Evolutionary conservation across 2,888 invertebrate species (phyloP).

Genomic region (Argyresthia goedartella): DNA sequence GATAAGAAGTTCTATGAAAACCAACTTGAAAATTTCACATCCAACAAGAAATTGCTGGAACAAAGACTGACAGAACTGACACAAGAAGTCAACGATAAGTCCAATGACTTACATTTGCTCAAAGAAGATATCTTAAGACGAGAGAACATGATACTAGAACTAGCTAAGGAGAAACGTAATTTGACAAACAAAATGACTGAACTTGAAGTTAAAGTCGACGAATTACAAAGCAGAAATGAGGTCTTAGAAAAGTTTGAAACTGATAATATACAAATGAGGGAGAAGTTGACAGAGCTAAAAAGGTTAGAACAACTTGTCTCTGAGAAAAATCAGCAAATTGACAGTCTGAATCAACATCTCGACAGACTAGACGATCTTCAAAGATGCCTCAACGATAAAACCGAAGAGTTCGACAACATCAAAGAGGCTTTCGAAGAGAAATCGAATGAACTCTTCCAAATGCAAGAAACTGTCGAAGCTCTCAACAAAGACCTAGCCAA

Average conservation of each 20-base stretch:
- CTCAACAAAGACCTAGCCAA: constrained; percentile 45
- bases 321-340: constrained; percentile 68
- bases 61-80: constrained; percentile 71
- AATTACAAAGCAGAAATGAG: constrained; percentile 51
- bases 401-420: constrained; percentile 54
- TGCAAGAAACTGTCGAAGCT: constrained; percentile 45
- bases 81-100: constrained; percentile 62
- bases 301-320: constrained; percentile 65
- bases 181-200: constrained; percentile 58
- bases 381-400: constrained; percentile 60
- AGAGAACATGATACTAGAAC: constrained; percentile 69
- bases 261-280: constrained; percentile 58
- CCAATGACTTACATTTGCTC: constrained; percentile 62
- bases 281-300: constrained; percentile 57
- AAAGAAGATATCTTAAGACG: constrained; percentile 69
- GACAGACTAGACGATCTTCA: constrained; percentile 61
- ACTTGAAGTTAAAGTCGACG: constrained; percentile 61
- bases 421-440: constrained; percentile 60
- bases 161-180: constrained; percentile 70
- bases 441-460: constrained; percentile 47
- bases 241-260: constrained; percentile 42
- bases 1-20: constrained; percentile 71
- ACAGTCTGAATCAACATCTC: constrained; percentile 59
- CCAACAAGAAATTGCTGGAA: constrained; percentile 63
- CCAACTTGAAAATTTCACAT: constrained; percentile 63